Evolutionary conservation across 2,888 invertebrate species (phyloP), one percentile per base, ranked within the genome.

Genomic region (Sinhomidia bicolor): DNA sequence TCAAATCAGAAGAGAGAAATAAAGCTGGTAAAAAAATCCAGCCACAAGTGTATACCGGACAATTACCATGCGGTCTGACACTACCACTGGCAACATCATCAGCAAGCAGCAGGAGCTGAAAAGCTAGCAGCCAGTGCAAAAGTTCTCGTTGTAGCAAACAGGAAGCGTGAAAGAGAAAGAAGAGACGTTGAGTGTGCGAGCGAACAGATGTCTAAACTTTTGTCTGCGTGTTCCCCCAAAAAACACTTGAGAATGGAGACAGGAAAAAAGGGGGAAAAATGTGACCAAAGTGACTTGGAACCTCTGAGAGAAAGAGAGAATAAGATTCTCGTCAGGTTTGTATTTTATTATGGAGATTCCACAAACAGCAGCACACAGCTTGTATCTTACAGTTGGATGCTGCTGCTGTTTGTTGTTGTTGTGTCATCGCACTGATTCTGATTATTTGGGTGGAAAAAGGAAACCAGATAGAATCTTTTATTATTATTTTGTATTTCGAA

Each of bases 331-430:
- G 44, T 44, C 44, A 44, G 71, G 71, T 65, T 36, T 65, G 17
- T 26, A 60, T 65, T 65, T 65, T n/a, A n/a, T n/a, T 65, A 65
- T 65, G 65, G 71, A 41, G 71, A 71, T 23, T n/a, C n/a, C n/a
- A n/a, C n/a, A n/a, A n/a, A n/a, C n/a, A n/a, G 12, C 44, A 9
- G 12, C 23, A 23, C 3, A 71, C 41, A 23, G 10, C 41, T 14
- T 29, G 17, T 17, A 57, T 3, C 23, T 9, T n/a, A n/a, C 54
- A 17, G 29, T 12, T 62, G n/a, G 60, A 26, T 62, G 26, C 29
- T 7, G 10, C n/a, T 26, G 17, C 47, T 47, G 17, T 23, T 10
- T 60, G 60, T 60, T 51, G 14, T 51, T 60, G 60, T 10, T 23
- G 60, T 23, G 23, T 23, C 23, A 32, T 32, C n/a, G n/a, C n/a